phyloP scores from a whole-genome alignment of 1,140 invertebrate species.

The Druon quercuslanigerum region DNA sequence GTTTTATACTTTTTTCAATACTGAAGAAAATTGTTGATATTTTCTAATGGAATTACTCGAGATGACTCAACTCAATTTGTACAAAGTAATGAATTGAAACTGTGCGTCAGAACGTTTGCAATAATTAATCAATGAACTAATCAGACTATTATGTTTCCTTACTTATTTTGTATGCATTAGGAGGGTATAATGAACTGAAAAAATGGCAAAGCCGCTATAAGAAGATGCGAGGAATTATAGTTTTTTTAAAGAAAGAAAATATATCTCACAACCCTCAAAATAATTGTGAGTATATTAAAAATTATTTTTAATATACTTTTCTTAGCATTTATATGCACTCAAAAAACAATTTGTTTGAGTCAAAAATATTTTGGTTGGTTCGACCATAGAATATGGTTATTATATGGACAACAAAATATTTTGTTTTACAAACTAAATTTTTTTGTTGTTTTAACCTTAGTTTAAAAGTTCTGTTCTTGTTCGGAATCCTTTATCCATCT shows the following conservation, averaged over 20 bases:
- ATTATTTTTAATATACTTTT: no score
- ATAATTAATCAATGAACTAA: conserved; percentile 32
- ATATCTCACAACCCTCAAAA: not conserved
- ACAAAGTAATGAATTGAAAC: conserved; percentile 39
- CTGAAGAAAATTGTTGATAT: no score
- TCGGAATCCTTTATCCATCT: not conserved
- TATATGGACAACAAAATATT: no score
- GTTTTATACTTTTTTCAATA: no score
- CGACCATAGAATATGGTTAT: no score
- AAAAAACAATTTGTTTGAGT: no score
- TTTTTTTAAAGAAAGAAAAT: not conserved
- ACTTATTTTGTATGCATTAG: not conserved
- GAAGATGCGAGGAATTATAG: conserved; percentile 5
- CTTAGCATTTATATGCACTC: no score
- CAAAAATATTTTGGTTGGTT: no score
- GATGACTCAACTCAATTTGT: conserved; percentile 43
- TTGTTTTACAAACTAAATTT: no score
- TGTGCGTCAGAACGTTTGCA: conserved; percentile 42
- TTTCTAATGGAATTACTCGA: not conserved
- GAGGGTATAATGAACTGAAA: not conserved
- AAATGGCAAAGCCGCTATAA: not conserved
- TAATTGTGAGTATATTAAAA: no score
- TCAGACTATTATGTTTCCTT: conserved; percentile 26
- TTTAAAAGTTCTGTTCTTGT: no score
- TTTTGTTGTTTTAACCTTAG: no score